Evolutionary conservation across 2,113 vertebrate species (phyloP).

Genomic region (Abramis brama): DNA sequence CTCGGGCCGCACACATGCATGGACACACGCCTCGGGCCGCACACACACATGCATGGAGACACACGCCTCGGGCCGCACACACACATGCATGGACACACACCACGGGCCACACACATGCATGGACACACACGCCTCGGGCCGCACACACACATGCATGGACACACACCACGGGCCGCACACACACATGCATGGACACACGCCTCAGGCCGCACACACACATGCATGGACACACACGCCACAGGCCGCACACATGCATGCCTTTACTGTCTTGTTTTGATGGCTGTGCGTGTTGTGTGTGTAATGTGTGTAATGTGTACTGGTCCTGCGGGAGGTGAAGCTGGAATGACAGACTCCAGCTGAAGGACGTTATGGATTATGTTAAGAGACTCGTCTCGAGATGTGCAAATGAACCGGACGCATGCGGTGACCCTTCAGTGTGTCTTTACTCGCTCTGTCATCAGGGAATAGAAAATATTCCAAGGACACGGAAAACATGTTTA

Average conservation of each 20-base stretch:
- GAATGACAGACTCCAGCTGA: constrained; percentile 39
- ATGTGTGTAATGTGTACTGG: not conserved
- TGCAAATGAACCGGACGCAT: not conserved
- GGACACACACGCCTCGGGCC: too few relatives aligned
- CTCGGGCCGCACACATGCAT: too few relatives aligned
- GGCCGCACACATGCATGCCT: not conserved
- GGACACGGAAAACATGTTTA: not conserved
- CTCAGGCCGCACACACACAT: too few relatives aligned
- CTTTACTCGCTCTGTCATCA: not conserved
- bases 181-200: too few relatives aligned
- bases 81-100: too few relatives aligned
- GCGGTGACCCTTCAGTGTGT: not conserved
- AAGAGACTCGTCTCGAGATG: constrained; percentile 31
- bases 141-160: too few relatives aligned
- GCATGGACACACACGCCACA: not conserved
- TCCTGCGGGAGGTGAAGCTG: constrained; percentile 6
- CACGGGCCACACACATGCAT: too few relatives aligned
- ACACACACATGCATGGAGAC: too few relatives aligned
- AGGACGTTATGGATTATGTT: constrained; percentile 46
- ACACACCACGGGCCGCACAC: too few relatives aligned
- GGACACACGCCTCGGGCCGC: too few relatives aligned
- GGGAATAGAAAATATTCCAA: not conserved
- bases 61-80: too few relatives aligned
- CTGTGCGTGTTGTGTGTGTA: not conserved
- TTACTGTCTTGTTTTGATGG: not conserved